These are phyloP conservation scores for Corythaixoides concolor DNA, from an alignment of 2,113 vertebrate genomes.

Conservation along the genomic window DNA sequence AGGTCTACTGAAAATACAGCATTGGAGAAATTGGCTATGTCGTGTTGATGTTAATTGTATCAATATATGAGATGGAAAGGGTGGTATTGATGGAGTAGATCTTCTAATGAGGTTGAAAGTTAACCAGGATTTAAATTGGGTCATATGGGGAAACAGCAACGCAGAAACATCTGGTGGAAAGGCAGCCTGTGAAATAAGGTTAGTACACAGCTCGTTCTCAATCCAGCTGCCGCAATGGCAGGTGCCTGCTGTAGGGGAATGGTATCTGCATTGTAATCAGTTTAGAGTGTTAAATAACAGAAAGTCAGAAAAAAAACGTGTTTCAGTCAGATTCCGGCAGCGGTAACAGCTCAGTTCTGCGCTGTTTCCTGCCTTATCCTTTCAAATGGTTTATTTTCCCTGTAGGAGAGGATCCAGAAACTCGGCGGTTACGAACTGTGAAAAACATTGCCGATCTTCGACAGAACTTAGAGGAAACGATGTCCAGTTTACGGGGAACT, in stretches of 20 bases:
- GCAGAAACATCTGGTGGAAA: neutral
- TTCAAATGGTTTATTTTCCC: neutral
- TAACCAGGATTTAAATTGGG: neutral
- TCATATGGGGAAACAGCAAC: neutral
- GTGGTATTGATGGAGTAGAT: neutral
- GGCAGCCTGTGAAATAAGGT: neutral
- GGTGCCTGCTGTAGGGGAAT: rapidly evolving
- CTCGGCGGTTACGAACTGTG: slow-evolving; percentile 87
- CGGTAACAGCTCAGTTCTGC: neutral
- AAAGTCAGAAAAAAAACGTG: neutral
- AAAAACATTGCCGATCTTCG: slow-evolving; percentile 95
- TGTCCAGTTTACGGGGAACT: slow-evolving; percentile 94
- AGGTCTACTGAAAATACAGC: neutral
- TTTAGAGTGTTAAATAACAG: neutral
- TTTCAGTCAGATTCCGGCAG: neutral
- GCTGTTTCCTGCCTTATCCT: neutral
- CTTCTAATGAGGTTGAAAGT: neutral
- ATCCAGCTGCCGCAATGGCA: rapidly evolving
- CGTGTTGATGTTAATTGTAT: neutral
- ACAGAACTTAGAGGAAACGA: slow-evolving; percentile 95
- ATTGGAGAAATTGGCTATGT: neutral
- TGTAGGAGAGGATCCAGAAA: slow-evolving; percentile 90
- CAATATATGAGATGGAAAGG: neutral
- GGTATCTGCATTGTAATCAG: neutral
- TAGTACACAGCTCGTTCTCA: neutral